Base-by-base conservation (phyloP, 2,113 vertebrate species). In the Todiramphus saurophagus region DNA sequence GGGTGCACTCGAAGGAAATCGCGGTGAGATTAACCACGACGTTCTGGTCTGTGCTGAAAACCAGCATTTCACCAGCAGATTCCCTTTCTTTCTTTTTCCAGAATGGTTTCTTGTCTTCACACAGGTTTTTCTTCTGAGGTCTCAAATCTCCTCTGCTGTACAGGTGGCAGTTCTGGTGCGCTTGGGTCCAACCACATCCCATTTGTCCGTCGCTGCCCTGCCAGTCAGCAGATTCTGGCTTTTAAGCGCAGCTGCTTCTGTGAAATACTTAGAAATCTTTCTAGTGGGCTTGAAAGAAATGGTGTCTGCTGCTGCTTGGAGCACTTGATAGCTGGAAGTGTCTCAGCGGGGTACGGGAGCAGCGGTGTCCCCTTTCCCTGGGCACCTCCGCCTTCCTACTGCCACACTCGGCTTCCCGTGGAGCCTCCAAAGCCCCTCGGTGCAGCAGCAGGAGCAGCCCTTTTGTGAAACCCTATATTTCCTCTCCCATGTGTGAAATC, bases 341-440 rank as follows among this genome's bases (percentile, higher is more conserved):
- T 46, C 48, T 1, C 62, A 16, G 83, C 6, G 5, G 43, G 30
- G 24, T 16, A 5, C 16, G 0, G 1, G 31, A 31, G 35, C 1
- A 6, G 11, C 39, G 51, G 60, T 33, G 56, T 53, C 28, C 2
- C 73, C 59, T 87, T 74, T 37, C 58, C n/a, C 53, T 28, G 41
- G 24, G 80, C 69, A 13, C 31, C 46, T 76, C 75, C 8, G 0
- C 53, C n/a, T n/a, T 66, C 2, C 1, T 7, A 7, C n/a, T 13
- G 64, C 28, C 17, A 18, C 17, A 5, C n/a, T 90, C 67, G 63
- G 16, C 60, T 73, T 68, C 18, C 64, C 3, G 0, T 31, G 70
- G 33, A 72, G 63, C 84, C 64, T 37, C n/a, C 5, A 16, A 69
- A 39, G 68, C n/a, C 63, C 56, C n/a, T 28, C 56, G 2, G 5